These are phyloP conservation scores for Athripsodes cinereus DNA, from an alignment of 2,888 invertebrate genomes.

Conservation along the genomic window DNA sequence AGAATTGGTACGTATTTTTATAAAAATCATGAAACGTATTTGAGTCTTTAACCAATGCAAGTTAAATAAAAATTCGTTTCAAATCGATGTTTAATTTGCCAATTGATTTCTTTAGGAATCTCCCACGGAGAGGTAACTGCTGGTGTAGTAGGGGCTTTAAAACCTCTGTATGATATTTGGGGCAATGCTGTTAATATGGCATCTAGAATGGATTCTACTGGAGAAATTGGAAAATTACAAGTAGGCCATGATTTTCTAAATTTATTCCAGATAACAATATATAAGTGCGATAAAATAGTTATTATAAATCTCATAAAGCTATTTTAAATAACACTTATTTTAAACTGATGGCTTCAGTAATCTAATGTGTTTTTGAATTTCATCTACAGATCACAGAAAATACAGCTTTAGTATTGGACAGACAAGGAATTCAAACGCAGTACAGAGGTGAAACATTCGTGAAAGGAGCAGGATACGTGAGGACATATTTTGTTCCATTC, in stretches of 20 bases:
- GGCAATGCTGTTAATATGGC: constrained; percentile 96
- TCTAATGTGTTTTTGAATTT: too few species aligned
- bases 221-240: constrained; percentile 72
- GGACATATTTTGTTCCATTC: constrained; percentile 67
- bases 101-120: constrained; percentile 57
- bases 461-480: constrained; percentile 63
- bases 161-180: constrained; percentile 95
- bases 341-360: too few species aligned
- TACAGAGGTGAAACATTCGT: constrained; percentile 65
- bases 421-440: constrained; percentile 62
- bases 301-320: too few species aligned
- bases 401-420: constrained; percentile 61
- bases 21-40: too few species aligned
- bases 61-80: too few species aligned
- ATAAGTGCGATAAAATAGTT: too few species aligned
- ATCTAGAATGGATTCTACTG: constrained; percentile 92
- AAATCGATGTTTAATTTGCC: not conserved
- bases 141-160: constrained; percentile 89
- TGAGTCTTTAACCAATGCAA: too few species aligned
- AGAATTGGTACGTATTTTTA: constrained; percentile 57
- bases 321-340: too few species aligned
- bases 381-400: constrained; percentile 63
- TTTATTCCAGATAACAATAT: too few species aligned
- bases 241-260: too few species aligned
- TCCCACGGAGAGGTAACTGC: constrained; percentile 88